Evolutionary conservation across 2,888 invertebrate species (phyloP).

Genomic region (Ophioninae sp.): DNA sequence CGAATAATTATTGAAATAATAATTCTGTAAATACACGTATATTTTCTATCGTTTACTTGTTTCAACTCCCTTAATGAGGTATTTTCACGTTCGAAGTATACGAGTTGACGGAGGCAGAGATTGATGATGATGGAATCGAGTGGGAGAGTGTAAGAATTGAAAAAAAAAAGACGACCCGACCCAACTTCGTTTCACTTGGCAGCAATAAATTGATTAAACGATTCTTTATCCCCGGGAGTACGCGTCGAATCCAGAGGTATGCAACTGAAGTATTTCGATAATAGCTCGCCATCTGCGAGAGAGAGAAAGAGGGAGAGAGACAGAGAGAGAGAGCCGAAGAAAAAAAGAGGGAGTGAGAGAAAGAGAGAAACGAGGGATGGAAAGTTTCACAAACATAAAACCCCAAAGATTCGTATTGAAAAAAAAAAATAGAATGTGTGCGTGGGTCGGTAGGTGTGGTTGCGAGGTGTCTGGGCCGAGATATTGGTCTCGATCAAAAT

Average conservation of each 20-base stretch:
- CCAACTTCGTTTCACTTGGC: background rate
- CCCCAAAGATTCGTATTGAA: conserved; percentile 20
- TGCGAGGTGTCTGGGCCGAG: conserved; percentile 37
- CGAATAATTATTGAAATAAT: too few relatives aligned
- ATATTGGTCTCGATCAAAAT: conserved; percentile 41
- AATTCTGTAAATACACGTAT: too few relatives aligned
- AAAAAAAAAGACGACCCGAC: background rate
- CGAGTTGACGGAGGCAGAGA: conserved; percentile 7
- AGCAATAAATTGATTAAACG: conserved; percentile 28
- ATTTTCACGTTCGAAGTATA: background rate
- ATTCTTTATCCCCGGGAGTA: conserved; percentile 3
- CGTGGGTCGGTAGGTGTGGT: background rate
- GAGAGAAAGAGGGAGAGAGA: background rate
- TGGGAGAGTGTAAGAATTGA: background rate
- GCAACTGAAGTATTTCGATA: conserved; percentile 14
- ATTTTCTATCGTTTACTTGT: too few relatives aligned
- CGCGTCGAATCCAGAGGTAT: conserved; percentile 14
- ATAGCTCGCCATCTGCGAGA: conserved; percentile 13
- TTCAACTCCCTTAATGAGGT: background rate
- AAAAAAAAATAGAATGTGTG: conserved; percentile 6
- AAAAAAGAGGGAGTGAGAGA: background rate
- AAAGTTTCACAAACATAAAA: conserved; percentile 22
- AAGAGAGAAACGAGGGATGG: background rate
- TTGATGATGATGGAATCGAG: conserved; percentile 3
- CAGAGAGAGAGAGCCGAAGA: too few relatives aligned